Conservation (phyloP, 2,113 vertebrate species). For the Leptosomus discolor region DNA sequence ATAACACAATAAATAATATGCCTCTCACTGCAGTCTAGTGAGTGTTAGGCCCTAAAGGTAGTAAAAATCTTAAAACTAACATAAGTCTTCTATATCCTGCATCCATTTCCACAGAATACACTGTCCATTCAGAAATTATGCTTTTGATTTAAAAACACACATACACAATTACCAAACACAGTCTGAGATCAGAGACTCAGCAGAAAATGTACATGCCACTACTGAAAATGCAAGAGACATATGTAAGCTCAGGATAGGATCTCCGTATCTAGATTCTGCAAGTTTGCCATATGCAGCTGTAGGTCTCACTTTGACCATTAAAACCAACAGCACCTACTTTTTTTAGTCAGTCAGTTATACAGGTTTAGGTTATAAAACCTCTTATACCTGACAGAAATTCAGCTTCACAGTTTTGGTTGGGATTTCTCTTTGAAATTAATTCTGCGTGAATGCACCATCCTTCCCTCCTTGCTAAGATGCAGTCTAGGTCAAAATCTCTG, state of each 20-base stretch:
- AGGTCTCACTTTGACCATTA: not conserved
- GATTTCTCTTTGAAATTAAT: not conserved
- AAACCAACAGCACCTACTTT: not conserved
- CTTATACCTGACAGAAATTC: not conserved
- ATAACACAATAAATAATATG: not conserved
- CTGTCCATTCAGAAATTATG: not conserved
- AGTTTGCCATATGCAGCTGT: not conserved
- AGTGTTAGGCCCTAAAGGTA: not conserved
- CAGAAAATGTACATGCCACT: not conserved
- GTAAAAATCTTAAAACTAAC: not conserved
- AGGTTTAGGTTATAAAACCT: not conserved
- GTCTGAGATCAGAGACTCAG: not conserved
- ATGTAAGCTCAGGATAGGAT: not conserved
- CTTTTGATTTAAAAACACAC: not conserved
- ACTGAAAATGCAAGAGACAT: not conserved
- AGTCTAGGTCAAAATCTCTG: not conserved
- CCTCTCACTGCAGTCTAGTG: not conserved
- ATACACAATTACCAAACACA: not conserved
- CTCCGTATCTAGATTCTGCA: not conserved
- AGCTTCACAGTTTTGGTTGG: not conserved
- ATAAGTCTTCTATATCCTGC: not conserved
- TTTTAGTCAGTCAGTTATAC: not conserved
- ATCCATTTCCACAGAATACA: not conserved
- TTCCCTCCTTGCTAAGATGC: not conserved
- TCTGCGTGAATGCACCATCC: not conserved